Evolutionary conservation across 2,113 vertebrate species (phyloP).

Genomic region (Ceyx margarethae): DNA sequence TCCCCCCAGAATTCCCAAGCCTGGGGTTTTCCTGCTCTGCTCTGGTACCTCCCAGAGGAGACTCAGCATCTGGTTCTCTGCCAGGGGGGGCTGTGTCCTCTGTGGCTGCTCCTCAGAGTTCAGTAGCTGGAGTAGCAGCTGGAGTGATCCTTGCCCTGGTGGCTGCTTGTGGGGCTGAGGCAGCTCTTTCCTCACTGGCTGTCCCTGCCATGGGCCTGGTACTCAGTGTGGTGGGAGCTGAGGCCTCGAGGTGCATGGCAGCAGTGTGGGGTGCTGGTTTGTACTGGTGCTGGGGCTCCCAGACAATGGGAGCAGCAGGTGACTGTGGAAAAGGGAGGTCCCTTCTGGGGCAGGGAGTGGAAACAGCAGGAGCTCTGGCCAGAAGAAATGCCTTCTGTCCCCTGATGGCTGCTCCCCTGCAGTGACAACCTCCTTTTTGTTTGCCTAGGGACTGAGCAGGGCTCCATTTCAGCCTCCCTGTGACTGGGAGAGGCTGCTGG

Average conservation of each 20-base stretch:
- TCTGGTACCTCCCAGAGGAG: not conserved
- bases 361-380: not conserved
- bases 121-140: not conserved
- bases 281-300: not conserved
- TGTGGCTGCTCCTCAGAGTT: not conserved
- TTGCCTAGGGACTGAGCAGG: not conserved
- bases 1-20: not conserved
- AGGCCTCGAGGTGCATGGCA: not conserved
- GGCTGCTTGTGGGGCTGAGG: not conserved
- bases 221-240: not conserved
- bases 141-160: not conserved
- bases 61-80: not conserved
- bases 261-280: not conserved
- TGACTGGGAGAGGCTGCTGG: not conserved
- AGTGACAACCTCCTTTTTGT: not conserved
- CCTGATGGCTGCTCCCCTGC: not conserved
- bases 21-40: not conserved
- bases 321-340: not conserved
- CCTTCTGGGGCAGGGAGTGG: not conserved
- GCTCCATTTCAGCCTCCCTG: not conserved
- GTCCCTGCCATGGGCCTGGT: not conserved
- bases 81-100: not conserved
- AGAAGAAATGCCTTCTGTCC: not conserved
- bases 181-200: not conserved
- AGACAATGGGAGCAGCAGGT: not conserved